A percentile compares a stretch with the other conserved stretches of the same genome.
phyloP scores from a whole-genome alignment of 30 jellyfish, hydroid and myxozoan genomes.

The Aurelia aurita region DNA sequence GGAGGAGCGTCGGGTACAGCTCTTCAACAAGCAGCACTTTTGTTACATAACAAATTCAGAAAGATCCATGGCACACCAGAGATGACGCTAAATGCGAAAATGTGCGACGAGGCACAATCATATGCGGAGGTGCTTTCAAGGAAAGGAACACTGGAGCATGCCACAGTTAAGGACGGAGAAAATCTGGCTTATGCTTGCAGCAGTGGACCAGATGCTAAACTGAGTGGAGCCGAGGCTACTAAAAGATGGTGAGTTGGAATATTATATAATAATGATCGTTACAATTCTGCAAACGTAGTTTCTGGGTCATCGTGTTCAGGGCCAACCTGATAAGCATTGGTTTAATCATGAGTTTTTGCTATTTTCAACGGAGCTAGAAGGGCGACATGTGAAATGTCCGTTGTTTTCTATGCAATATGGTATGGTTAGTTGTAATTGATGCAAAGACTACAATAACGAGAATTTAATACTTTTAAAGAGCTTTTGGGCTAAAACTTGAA shows the following conservation, averaged over 20 bases:
- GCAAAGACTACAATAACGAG: too few species aligned
- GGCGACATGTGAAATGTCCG: too few species aligned
- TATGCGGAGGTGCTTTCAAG: slow-evolving; percentile 85
- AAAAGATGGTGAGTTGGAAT: slow-evolving; percentile 67
- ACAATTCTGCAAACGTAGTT: too few species aligned
- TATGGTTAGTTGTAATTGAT: too few species aligned
- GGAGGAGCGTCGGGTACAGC: slow-evolving; percentile 28
- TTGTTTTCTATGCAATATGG: too few species aligned
- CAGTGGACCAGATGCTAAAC: slow-evolving; percentile 51
- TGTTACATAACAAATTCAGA: slow-evolving; percentile 91
- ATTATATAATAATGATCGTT: neutral
- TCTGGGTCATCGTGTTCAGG: too few species aligned
- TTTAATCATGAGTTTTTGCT: too few species aligned
- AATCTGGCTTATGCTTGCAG: slow-evolving; percentile 86
- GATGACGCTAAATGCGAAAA: slow-evolving; percentile 68
- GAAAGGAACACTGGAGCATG: slow-evolving; percentile 58
- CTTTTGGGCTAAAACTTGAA: too few species aligned
- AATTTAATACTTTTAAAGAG: too few species aligned
- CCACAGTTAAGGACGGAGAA: slow-evolving; percentile 81
- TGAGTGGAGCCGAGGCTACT: slow-evolving; percentile 91
- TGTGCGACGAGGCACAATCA: slow-evolving; percentile 85
- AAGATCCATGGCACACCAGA: slow-evolving; percentile 83
- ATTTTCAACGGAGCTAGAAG: too few species aligned
- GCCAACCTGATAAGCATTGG: too few species aligned
- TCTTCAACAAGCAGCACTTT: slow-evolving; percentile 65